Percentiles rank a stretch among this genome's conserved stretches.
Conservation (phyloP, 2,797 vertebrate genomes). For the Zalophus californianus region DNA sequence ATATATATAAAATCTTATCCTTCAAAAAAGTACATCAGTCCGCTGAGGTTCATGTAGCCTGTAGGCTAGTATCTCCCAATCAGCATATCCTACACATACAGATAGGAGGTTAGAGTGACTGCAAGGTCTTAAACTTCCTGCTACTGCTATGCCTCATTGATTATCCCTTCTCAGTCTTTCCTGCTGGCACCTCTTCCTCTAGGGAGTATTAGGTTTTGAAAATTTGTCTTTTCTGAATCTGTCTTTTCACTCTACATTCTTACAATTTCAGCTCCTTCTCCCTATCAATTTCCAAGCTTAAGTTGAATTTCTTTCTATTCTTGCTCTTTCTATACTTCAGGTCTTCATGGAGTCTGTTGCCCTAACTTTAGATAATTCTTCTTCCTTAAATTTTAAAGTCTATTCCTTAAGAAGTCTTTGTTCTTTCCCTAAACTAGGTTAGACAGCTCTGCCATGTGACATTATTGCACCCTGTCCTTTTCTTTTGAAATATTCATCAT, state of each 20-base stretch:
- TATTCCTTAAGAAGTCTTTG: slow-evolving; percentile 48
- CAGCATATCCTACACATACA: not conserved
- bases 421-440: slow-evolving; percentile 23
- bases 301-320: not conserved
- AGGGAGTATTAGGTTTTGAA: slow-evolving; percentile 1
- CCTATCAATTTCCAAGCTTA: not conserved
- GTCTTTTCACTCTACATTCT: not conserved
- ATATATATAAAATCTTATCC: not conserved
- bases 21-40: slow-evolving; percentile 26
- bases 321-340: not conserved
- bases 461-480: slow-evolving; percentile 30
- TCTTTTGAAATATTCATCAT: slow-evolving; percentile 41
- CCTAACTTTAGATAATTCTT: slow-evolving; percentile 6
- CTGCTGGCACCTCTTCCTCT: not conserved
- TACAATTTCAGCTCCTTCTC: slow-evolving; percentile 10
- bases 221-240: not conserved
- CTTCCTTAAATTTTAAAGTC: slow-evolving; percentile 46
- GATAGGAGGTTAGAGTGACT: not conserved
- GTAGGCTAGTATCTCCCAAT: not conserved
- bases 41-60: not conserved
- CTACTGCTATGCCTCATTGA: not conserved
- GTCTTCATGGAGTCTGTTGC: not conserved
- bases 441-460: not conserved
- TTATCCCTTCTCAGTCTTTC: not conserved
- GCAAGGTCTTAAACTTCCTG: not conserved